Evolutionary conservation across 2,888 invertebrate genomes (phyloP).

Genomic region (Iselma pallidipennis): DNA sequence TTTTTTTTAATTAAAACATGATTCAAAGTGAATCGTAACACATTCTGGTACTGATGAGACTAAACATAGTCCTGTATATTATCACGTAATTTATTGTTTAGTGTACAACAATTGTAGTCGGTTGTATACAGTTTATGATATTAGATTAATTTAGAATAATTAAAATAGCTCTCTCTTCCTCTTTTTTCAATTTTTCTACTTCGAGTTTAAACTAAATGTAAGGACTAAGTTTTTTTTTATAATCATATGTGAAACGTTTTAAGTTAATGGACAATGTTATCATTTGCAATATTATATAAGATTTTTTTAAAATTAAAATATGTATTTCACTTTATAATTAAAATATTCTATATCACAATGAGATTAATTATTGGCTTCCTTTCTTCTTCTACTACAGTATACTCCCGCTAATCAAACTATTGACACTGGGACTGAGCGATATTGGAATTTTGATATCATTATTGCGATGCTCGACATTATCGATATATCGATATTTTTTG

Average conservation of each 20-base stretch:
- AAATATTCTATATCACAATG: conserved; percentile 39
- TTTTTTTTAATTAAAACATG: conserved; percentile 22
- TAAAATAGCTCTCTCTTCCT: conserved; percentile 50
- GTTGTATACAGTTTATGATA: conserved; percentile 44
- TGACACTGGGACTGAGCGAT: too few relatives aligned
- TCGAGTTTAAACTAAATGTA: conserved; percentile 42
- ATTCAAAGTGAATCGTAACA: conserved; percentile 31
- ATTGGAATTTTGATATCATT: too few relatives aligned
- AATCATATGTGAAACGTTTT: conserved; percentile 34
- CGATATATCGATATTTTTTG: too few relatives aligned
- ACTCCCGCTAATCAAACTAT: too few relatives aligned
- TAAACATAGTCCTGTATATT: conserved; percentile 37
- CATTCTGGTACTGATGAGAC: conserved; percentile 46
- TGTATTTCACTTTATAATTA: conserved; percentile 51
- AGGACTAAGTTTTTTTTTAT: conserved; percentile 42
- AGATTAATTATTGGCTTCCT: too few relatives aligned
- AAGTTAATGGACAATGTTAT: conserved; percentile 35
- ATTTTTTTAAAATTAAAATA: conserved; percentile 49
- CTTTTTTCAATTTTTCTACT: conserved; percentile 47
- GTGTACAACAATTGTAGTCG: conserved; percentile 38
- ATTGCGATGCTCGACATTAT: too few relatives aligned
- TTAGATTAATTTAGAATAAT: conserved; percentile 44
- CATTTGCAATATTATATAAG: conserved; percentile 51
- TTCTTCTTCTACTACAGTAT: too few relatives aligned
- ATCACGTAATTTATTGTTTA: conserved; percentile 37